Evolutionary conservation across 1,140 invertebrate species (phyloP).

Genomic region (Nomia melanderi): DNA sequence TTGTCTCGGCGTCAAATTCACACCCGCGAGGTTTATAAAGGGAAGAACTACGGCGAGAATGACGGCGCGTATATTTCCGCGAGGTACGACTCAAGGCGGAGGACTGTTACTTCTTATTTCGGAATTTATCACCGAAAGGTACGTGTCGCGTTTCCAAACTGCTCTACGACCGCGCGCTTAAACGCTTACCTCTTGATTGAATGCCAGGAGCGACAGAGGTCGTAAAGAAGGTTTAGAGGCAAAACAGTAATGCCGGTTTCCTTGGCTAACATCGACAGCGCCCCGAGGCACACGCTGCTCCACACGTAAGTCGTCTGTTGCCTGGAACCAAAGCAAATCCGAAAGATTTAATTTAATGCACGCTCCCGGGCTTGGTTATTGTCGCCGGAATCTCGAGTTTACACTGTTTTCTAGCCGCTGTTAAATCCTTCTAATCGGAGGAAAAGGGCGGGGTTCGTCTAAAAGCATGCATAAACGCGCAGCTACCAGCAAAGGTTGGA

Average conservation of each 20-base stretch:
- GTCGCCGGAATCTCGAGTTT: background rate
- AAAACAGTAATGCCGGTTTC: constrained; percentile 94
- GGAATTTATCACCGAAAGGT: constrained; percentile 27
- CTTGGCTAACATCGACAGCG: constrained; percentile 94
- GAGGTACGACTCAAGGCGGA: background rate
- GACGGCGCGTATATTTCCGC: constrained; percentile 11
- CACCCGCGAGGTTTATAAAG: too few relatives aligned
- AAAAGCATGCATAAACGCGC: background rate
- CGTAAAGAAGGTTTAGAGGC: constrained; percentile 87
- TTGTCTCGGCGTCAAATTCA: too few relatives aligned
- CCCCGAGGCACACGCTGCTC: constrained; percentile 85
- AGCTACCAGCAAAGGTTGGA: background rate
- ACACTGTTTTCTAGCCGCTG: background rate
- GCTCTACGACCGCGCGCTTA: constrained; percentile 35
- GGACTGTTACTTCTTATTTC: constrained; percentile 30
- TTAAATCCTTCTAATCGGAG: background rate
- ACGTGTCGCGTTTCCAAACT: constrained; percentile 35
- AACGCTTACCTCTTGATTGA: constrained; percentile 85
- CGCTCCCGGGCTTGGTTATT: background rate
- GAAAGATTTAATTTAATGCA: constrained; percentile 36
- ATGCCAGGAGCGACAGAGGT: constrained; percentile 87
- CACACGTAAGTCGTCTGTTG: constrained; percentile 81
- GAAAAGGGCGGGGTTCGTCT: background rate
- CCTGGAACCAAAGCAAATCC: constrained; percentile 67
- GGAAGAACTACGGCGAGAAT: background rate